These are phyloP conservation scores for Gasterosteus aculeatus DNA, from an alignment of 2,113 vertebrate species.

Conservation along the genomic window DNA sequence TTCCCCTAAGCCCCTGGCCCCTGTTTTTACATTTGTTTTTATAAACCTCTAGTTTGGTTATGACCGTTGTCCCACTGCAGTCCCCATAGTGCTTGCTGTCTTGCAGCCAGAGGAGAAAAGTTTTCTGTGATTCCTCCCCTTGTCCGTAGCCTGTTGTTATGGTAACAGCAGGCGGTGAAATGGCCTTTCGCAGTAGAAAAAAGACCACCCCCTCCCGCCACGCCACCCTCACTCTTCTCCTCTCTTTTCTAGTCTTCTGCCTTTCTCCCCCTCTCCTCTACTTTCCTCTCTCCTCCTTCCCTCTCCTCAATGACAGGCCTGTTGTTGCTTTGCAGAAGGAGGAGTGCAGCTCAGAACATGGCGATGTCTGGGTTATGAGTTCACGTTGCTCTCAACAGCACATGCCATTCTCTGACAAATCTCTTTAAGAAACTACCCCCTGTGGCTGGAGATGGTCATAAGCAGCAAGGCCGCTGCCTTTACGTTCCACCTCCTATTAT, in stretches of 20 bases:
- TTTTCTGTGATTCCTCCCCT: conserved; percentile 66
- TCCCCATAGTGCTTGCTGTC: conserved; percentile 32
- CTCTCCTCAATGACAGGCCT: conserved; percentile 37
- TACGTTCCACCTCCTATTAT: conserved; percentile 47
- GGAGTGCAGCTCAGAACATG: conserved; percentile 29
- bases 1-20: conserved; percentile 12
- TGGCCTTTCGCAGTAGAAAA: conserved; percentile 73
- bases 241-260: too few relatives aligned
- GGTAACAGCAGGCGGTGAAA: conserved; percentile 79
- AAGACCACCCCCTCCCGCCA: conserved; percentile 43
- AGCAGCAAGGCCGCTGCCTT: conserved; percentile 45
- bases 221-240: background rate
- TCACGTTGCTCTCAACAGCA: conserved; percentile 23
- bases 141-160: conserved; percentile 75
- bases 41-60: conserved; percentile 3
- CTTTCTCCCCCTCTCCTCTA: too few relatives aligned
- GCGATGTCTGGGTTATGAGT: conserved; percentile 40
- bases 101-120: conserved; percentile 67
- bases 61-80: conserved; percentile 43
- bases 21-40: background rate
- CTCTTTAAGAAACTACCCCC: conserved; percentile 16
- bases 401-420: conserved; percentile 29
- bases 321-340: conserved; percentile 34
- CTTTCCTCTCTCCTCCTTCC: background rate
- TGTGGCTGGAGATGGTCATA: conserved; percentile 31